Base-by-base conservation (phyloP, 1,140 invertebrate genomes). In the Onthophagus taurus region DNA sequence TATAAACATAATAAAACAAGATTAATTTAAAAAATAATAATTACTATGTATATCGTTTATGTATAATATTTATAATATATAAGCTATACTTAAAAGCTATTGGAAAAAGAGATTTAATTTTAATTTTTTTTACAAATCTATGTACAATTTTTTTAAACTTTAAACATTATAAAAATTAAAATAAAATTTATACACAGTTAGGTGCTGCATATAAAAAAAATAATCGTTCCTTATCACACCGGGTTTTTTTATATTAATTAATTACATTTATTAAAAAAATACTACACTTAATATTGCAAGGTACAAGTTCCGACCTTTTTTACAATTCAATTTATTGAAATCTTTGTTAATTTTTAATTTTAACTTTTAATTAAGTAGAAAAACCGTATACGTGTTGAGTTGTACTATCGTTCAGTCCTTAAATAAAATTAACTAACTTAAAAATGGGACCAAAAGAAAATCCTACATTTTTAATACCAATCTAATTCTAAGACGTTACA, bases 381-480 rank as follows among this genome's bases (percentile, higher is more conserved):
- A 39, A 39, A 39, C 60, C 60, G 62, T 64, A 64, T 64, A 64
- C 62, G 60, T 55, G 53, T 57, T n/a, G n/a, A n/a, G 54, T 64
- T 64, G 62, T 64, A 64, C 62, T 64, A 55, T 61, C 54, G 59
- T 63, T 52, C 33, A 45, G 54, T 36, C 23, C 37, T 11, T 39
- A 21, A 39, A 39, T 29, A 16, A 26, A 26, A 14, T 12, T 13
- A 39, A 39, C 37, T 39, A 39, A 39, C 37, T 24, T 36, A 36
- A 36, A 26, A 36, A 36, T 36, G n/a, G n/a, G n/a, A n/a, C n/a
- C n/a, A n/a, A n/a, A n/a, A n/a, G n/a, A n/a, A n/a, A n/a, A n/a
- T n/a, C n/a, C n/a, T n/a, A n/a, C n/a, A n/a, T n/a, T n/a, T n/a
- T n/a, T n/a, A n/a, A n/a, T n/a, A n/a, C n/a, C n/a, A n/a, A n/a